Evolutionary conservation across 2,888 invertebrate genomes (phyloP).

Genomic region (Stomorhina lunata): DNA sequence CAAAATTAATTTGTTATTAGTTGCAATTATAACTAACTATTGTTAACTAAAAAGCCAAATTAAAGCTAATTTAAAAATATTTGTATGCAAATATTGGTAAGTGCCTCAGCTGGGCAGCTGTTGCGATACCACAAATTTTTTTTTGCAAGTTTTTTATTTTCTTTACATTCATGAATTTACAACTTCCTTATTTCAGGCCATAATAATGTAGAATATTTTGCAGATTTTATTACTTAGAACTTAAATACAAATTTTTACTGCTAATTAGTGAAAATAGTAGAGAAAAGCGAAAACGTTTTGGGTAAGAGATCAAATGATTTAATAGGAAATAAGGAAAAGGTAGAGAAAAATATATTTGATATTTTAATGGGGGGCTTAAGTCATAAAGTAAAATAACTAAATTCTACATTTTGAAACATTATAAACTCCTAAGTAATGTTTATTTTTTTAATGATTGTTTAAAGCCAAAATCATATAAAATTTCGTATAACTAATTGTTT

Average conservation of each 20-base stretch:
- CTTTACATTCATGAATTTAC: neutral
- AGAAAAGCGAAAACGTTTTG: neutral
- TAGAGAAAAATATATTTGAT: too few species aligned
- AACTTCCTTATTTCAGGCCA: conserved; percentile 6
- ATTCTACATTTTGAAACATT: too few species aligned
- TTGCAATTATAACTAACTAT: conserved; percentile 1
- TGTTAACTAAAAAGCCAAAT: conserved; percentile 2
- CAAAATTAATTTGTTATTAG: neutral
- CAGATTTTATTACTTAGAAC: neutral
- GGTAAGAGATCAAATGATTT: neutral
- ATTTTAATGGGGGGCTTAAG: too few species aligned
- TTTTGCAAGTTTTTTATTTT: neutral
- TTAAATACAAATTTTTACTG: neutral
- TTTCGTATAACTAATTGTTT: too few species aligned
- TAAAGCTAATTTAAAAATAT: conserved; percentile 23
- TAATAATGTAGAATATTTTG: neutral
- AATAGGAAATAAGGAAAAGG: neutral
- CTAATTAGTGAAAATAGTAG: conserved; percentile 33
- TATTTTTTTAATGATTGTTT: too few species aligned
- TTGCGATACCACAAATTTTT: neutral
- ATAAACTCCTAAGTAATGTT: too few species aligned
- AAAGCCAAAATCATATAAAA: too few species aligned
- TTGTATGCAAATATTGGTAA: conserved; percentile 10
- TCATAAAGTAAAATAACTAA: too few species aligned
- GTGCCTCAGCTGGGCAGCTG: neutral